Evolutionary conservation across 2,113 vertebrate species (phyloP).

Genomic region (Nibea coibor): DNA sequence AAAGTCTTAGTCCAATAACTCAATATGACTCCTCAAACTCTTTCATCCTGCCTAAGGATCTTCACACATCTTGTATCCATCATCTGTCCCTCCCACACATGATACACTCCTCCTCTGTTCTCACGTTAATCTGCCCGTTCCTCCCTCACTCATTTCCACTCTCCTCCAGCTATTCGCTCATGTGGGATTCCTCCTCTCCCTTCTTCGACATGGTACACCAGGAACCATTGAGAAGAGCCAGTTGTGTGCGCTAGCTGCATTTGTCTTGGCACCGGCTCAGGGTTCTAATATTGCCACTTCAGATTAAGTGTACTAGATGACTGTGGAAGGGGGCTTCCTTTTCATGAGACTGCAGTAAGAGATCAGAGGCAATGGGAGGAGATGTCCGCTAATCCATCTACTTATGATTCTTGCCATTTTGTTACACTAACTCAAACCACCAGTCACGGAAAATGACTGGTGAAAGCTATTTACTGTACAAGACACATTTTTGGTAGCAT

Average conservation of each 20-base stretch:
- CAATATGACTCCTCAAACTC: constrained; percentile 63
- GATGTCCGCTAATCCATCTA: constrained; percentile 68
- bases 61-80: constrained; percentile 82
- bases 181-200: constrained; percentile 12
- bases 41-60: constrained; percentile 70
- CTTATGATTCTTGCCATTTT: constrained; percentile 57
- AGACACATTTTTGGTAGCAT: constrained; percentile 25
- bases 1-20: constrained; percentile 63
- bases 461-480: constrained; percentile 49
- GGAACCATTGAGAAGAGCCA: constrained; percentile 57
- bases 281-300: constrained; percentile 74
- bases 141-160: constrained; percentile 60
- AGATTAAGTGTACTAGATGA: constrained; percentile 73
- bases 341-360: constrained; percentile 61
- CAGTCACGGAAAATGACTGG: constrained; percentile 46
- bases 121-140: constrained; percentile 66
- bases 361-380: constrained; percentile 69
- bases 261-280: constrained; percentile 72
- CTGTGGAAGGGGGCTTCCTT: constrained; percentile 57
- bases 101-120: constrained; percentile 71
- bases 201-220: constrained; percentile 42
- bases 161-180: constrained; percentile 32
- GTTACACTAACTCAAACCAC: constrained; percentile 60
- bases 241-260: constrained; percentile 55
- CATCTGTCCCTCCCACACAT: constrained; percentile 74